Percentiles rank a stretch among this genome's conserved stretches.
Evolutionary conservation across 2,113 vertebrate genomes (phyloP).

Genomic region (Gavialis gangeticus): DNA sequence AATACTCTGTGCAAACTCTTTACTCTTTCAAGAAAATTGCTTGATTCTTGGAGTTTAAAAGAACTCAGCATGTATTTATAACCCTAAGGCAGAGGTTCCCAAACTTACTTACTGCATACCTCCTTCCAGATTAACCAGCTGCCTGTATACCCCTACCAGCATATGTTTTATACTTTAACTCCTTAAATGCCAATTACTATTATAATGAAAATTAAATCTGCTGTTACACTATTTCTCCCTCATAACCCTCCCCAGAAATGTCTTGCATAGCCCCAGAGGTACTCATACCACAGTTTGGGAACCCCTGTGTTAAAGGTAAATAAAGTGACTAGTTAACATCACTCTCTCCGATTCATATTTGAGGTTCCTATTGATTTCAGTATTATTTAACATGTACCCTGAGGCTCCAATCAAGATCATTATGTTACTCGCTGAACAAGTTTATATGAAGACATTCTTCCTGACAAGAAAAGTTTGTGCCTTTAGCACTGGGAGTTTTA

Average conservation of each 20-base stretch:
- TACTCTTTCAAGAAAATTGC: not conserved
- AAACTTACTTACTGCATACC: too few species aligned
- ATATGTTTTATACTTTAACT: too few species aligned
- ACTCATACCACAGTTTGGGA: too few species aligned
- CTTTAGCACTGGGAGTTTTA: not conserved
- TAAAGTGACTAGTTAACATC: not conserved
- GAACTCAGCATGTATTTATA: too few species aligned
- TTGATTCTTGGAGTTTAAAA: not conserved
- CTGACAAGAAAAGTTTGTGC: not conserved
- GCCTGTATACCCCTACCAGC: too few species aligned
- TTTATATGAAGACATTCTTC: not conserved
- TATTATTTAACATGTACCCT: not conserved
- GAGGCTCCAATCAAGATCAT: not conserved
- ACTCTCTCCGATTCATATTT: not conserved
- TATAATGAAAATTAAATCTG: too few species aligned
- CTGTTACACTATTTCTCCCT: too few species aligned
- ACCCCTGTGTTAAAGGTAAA: not conserved
- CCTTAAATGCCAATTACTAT: too few species aligned
- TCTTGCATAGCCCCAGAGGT: too few species aligned
- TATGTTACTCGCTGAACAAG: not conserved
- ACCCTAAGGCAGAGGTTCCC: too few species aligned
- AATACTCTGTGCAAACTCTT: not conserved
- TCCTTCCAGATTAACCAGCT: too few species aligned
- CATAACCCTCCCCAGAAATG: too few species aligned
- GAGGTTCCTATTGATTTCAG: not conserved